These are phyloP conservation scores for Lonchura striata DNA, from an alignment of 2,113 vertebrate genomes.

Conservation along the genomic window DNA sequence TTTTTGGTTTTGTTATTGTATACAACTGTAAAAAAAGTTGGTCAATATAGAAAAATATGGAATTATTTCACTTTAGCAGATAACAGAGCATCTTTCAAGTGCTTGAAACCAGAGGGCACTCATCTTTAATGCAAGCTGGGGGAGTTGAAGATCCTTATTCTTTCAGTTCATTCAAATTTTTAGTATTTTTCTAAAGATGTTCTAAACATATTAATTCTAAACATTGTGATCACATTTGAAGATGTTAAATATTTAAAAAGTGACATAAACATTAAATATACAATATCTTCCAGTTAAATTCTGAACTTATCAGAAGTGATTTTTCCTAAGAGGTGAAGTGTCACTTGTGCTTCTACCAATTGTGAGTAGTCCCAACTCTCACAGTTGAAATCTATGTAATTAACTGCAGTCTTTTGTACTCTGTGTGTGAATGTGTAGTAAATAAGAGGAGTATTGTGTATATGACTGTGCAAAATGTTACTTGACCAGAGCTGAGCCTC, in stretches of 20 bases:
- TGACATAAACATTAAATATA: constrained; percentile 45
- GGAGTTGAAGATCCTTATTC: constrained; percentile 23
- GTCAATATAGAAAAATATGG: constrained; percentile 13
- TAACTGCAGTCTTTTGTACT: constrained; percentile 34
- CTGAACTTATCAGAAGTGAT: constrained; percentile 64
- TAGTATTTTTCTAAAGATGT: neutral
- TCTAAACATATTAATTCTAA: no score
- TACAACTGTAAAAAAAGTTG: neutral
- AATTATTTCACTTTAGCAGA: constrained; percentile 22
- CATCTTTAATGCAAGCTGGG: neutral
- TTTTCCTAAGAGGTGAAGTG: constrained; percentile 61
- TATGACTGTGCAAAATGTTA: neutral
- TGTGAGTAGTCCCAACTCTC: constrained; percentile 49
- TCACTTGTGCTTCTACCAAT: constrained; percentile 58
- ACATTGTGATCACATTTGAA: constrained; percentile 31
- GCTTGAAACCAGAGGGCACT: constrained; percentile 18
- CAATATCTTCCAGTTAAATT: constrained; percentile 63
- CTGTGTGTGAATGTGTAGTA: constrained; percentile 19
- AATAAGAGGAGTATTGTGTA: neutral
- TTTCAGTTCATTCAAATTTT: constrained; percentile 2
- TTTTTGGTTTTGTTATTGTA: neutral
- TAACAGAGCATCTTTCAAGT: constrained; percentile 32
- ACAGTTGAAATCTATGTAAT: constrained; percentile 45
- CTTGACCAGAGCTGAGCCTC: neutral
- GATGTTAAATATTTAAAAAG: constrained; percentile 34